Conservation (phyloP, 2,797 vertebrate genomes). For the Hylomyscus alleni region DNA sequence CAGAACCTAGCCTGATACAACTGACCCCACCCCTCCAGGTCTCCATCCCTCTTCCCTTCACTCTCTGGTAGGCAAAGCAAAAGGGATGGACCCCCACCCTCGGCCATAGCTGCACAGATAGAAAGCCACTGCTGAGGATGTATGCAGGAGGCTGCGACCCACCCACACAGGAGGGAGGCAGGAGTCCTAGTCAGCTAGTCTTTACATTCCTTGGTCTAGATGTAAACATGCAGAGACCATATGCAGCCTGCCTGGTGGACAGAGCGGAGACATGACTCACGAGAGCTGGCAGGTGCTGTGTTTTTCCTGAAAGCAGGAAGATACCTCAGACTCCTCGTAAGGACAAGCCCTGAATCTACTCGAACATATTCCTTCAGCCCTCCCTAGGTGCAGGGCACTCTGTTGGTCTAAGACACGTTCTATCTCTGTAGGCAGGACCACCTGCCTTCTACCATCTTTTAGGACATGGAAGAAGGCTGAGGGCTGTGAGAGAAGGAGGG, state of each 20-base stretch:
- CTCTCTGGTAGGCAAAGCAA: no score
- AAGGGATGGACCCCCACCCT: no score
- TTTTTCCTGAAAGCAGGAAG: background rate
- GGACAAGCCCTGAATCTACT: rapidly evolving
- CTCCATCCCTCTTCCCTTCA: background rate
- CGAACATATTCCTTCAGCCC: background rate
- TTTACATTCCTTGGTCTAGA: background rate
- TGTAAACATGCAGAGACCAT: rapidly evolving
- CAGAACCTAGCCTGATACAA: background rate
- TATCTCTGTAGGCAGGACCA: background rate
- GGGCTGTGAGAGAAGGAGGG: background rate
- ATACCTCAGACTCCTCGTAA: background rate
- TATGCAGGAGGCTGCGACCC: background rate
- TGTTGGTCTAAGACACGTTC: background rate
- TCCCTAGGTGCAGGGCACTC: background rate
- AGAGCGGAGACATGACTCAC: background rate
- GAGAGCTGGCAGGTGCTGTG: background rate
- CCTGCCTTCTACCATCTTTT: rapidly evolving
- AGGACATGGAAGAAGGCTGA: background rate
- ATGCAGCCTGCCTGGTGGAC: background rate
- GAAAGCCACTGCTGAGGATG: background rate
- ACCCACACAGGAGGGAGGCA: background rate
- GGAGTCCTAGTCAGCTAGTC: background rate
- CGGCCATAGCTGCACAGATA: background rate
- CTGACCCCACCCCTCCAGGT: rapidly evolving